A percentile compares a stretch with the other conserved stretches of the same genome.
These are phyloP conservation scores for Triplophysa bombifrons DNA, from an alignment of 2,797 vertebrate species.

Conservation along the genomic window DNA sequence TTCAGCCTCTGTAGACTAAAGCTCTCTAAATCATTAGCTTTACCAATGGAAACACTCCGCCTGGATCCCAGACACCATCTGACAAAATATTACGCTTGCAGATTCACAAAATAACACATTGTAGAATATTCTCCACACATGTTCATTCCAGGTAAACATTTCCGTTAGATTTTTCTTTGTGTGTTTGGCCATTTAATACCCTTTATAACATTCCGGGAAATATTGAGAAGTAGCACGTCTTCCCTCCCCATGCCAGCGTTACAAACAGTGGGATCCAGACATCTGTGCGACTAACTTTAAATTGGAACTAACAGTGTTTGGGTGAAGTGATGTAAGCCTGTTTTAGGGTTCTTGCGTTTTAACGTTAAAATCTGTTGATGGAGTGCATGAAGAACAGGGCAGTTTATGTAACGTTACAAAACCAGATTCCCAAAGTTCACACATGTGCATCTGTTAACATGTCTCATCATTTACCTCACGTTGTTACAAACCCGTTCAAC, in stretches of 20 bases:
- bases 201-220: conserved; percentile 38
- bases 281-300: conserved; percentile 9
- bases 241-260: background rate
- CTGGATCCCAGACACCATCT: conserved; percentile 33
- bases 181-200: background rate
- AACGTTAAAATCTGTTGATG: background rate
- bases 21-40: background rate
- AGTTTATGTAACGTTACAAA: background rate
- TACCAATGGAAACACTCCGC: conserved; percentile 15
- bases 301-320: conserved; percentile 15
- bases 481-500: background rate
- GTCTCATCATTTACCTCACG: background rate
- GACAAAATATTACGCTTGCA: conserved; percentile 22
- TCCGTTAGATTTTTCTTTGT: background rate
- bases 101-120: conserved; percentile 3
- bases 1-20: conserved; percentile 14
- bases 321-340: conserved; percentile 10
- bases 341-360: conserved; percentile 14
- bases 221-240: conserved; percentile 15
- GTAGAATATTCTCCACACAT: conserved; percentile 23
- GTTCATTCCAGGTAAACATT: conserved; percentile 37
- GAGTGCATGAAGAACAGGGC: conserved; percentile 5
- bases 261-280: conserved; percentile 14
- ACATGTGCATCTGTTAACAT: conserved; percentile 11
- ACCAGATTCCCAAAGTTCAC: conserved; percentile 9